These are phyloP conservation scores for Bombus impatiens DNA, from an alignment of 1,140 invertebrate genomes.

Conservation along the genomic window DNA sequence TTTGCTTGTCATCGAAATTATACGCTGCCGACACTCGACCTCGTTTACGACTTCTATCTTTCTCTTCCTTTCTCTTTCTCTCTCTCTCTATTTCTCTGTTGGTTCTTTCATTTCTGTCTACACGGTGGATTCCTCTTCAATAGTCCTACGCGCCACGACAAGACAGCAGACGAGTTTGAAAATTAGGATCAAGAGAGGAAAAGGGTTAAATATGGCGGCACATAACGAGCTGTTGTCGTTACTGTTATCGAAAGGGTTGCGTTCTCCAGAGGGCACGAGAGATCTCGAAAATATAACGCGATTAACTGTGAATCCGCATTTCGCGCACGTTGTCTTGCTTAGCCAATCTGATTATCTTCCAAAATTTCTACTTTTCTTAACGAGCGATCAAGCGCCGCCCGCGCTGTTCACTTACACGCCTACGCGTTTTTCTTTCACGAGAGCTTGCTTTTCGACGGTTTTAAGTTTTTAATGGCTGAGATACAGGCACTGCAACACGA, in stretches of 20 bases:
- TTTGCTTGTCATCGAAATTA: constrained; percentile 72
- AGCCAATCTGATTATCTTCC: constrained; percentile 19
- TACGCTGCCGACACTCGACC: constrained; percentile 68
- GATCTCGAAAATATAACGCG: constrained; percentile 25
- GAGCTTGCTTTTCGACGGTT: neutral
- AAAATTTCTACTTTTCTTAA: constrained; percentile 23
- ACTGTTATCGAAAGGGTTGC: constrained; percentile 43
- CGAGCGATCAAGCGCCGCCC: neutral
- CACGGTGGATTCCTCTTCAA: neutral
- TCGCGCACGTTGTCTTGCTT: constrained; percentile 21
- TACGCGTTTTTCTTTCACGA: neutral
- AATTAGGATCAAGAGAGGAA: constrained; percentile 41
- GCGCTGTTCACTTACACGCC: neutral
- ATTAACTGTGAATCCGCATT: constrained; percentile 42
- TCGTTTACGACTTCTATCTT: constrained; percentile 64
- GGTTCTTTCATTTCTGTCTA: constrained; percentile 23
- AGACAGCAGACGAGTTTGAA: constrained; percentile 43
- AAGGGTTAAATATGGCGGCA: constrained; percentile 37
- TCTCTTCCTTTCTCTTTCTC: constrained; percentile 18
- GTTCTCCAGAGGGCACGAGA: constrained; percentile 14
- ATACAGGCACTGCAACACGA: neutral
- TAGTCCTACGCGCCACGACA: constrained; percentile 26
- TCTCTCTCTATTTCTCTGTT: neutral
- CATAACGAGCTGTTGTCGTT: constrained; percentile 57
- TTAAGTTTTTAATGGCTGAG: neutral